Evolutionary conservation across 2,113 vertebrate genomes (phyloP), one percentile per base, ranked within the genome.

Genomic region (Spea multiplicata): DNA sequence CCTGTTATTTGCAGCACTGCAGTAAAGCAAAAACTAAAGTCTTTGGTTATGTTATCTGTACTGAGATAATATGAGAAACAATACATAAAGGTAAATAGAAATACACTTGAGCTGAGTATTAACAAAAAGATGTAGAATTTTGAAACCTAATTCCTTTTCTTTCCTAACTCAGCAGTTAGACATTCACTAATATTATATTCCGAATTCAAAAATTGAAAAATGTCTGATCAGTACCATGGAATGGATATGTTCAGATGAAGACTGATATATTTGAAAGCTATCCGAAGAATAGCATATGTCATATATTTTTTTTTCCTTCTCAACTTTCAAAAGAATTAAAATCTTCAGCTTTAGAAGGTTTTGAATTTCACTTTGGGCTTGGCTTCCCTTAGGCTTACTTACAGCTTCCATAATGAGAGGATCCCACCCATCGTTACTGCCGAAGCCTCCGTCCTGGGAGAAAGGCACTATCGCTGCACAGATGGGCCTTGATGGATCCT

Each of bases 401-500:
- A 45, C 71, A 0, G 1, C 16, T 81, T 79, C 69, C 61, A 69
- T 79, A 79, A 79, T 79, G 76, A 79, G 76, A 79, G 16, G 76
- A 71, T 73, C 59, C 77, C 77, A 59, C 77, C 77, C 84, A 70
- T 78, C 82, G 89, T 90, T 89, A 85, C 45, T 55, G 82, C 48
- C 13, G 79, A 85, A 86, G 64, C 73, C 47, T 0, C 0, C 4
- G 4, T 73, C 81, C 9, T 0, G 3, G 64, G 82, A 85, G 72
- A 69, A 78, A 83, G 68, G 76, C 75, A 8, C 66, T 2, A 49
- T 68, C 83, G 52, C 30, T 44, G 88, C 90, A 84, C 94, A 97
- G 95, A 95, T 97, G 95, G 94, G 91, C 88, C 88, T 88, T 90
- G 93, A 91, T 91, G 92, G 94, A 90, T 89, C 87, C 91, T 96